Conservation (phyloP, 1,140 invertebrate species). For the Drosophila cardini region DNA sequence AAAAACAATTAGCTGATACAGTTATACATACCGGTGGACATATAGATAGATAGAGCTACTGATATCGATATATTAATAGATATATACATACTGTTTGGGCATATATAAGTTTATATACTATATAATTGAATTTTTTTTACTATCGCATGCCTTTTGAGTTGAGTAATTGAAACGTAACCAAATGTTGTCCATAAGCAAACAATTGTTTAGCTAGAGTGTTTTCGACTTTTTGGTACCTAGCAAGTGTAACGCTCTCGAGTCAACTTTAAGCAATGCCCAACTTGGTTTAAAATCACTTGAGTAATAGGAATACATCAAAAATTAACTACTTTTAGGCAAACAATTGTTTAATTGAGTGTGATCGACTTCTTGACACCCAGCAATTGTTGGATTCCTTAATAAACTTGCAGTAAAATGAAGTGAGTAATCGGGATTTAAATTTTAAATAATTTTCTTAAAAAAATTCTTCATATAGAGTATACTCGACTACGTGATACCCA, state of each 20-base stretch:
- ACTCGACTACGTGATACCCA: too few relatives aligned
- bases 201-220: neutral
- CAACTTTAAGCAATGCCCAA: too few relatives aligned
- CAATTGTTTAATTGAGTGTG: neutral
- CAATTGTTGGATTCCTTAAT: neutral
- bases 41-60: constrained; percentile 15
- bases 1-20: constrained; percentile 32
- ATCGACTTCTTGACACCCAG: neutral
- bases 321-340: neutral
- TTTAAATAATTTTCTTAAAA: too few relatives aligned
- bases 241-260: too few relatives aligned
- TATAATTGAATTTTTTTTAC: constrained; percentile 19
- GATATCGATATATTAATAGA: constrained; percentile 15
- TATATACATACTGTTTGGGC: too few relatives aligned
- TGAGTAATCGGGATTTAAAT: too few relatives aligned
- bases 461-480: too few relatives aligned
- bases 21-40: constrained; percentile 24
- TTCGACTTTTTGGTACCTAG: neutral
- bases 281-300: too few relatives aligned
- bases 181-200: too few relatives aligned
- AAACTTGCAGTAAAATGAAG: too few relatives aligned
- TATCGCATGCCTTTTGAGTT: constrained; percentile 46
- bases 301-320: too few relatives aligned
- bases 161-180: constrained; percentile 15
- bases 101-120: neutral